A percentile compares a stretch with the other conserved stretches of the same genome.
These are phyloP conservation scores for Orius insidiosus DNA, from an alignment of 1,140 invertebrate species.

Conservation along the genomic window DNA sequence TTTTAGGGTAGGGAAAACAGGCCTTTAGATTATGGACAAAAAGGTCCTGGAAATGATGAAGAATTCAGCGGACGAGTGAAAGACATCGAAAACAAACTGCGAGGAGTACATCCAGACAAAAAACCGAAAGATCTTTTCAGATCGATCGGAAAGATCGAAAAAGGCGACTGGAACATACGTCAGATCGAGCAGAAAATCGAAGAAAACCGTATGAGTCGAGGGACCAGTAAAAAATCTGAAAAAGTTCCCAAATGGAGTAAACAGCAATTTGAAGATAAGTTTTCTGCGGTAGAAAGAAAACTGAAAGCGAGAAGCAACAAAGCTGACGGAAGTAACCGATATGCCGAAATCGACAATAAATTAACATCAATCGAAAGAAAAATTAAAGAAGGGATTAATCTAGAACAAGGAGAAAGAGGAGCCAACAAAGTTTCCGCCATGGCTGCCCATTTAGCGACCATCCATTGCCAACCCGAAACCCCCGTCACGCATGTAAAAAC, in stretches of 20 bases:
- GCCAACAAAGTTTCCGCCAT: conserved; percentile 75
- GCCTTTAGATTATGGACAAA: conserved; percentile 31
- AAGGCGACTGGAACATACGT: conserved; percentile 81
- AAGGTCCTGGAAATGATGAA: conserved; percentile 36
- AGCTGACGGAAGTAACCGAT: conserved; percentile 33
- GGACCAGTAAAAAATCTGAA: conserved; percentile 44
- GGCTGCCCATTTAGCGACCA: conserved; percentile 55
- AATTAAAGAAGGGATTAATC: conserved; percentile 54
- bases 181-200: conserved; percentile 80
- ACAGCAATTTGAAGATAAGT: conserved; percentile 49
- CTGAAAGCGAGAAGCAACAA: conserved; percentile 17
- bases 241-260: conserved; percentile 80
- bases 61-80: conserved; percentile 52
- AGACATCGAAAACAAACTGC: conserved; percentile 45
- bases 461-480: conserved; percentile 38
- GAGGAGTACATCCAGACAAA: conserved; percentile 38
- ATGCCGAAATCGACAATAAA: conserved; percentile 59
- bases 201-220: conserved; percentile 57
- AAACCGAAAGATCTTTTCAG: conserved; percentile 73
- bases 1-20: conserved; percentile 47
- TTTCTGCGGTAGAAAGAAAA: conserved; percentile 54
- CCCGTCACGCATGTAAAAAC: conserved; percentile 23
- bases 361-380: conserved; percentile 63
- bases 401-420: conserved; percentile 45
- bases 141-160: conserved; percentile 77